Base-by-base conservation (phyloP, 2,797 vertebrate species). In the Lithobates sylvaticus region DNA sequence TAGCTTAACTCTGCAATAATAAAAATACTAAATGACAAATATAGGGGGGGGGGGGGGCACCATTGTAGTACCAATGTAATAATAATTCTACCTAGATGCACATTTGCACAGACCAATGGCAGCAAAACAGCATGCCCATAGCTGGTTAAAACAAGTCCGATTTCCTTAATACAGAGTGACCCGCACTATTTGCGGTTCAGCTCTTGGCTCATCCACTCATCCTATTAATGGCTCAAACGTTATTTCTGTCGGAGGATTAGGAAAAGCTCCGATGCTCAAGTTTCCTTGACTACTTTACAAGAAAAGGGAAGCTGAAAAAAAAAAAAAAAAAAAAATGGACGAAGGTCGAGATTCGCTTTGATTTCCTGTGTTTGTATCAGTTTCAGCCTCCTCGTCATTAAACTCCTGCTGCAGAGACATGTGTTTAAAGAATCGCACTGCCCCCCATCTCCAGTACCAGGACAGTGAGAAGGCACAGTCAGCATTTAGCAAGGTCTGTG, bases 161-260 rank as follows among this genome's bases (percentile, higher is more conserved):
- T 69, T 69, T 26, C 54, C 61, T n/a, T 61, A 32, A n/a, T 5
- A 70, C 64, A 69, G 42, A 29, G 65, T 68, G 26, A 61, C 39
- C 26, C 12, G 7, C 36, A 7, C 76, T 65, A 65, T 74, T 34
- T 71, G 75, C 44, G 26, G 73, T 65, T 44, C n/a, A 68, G 72
- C 50, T 67, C 67, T 32, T 50, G 73, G 81, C 81, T 76, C 61
- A 54, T 39, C 39, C 36, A 16, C 70, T 85, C 70, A 85, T 85
- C 84, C 77, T 80, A 85, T 85, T 85, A 85, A 68, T 68, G 77
- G 77, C 39, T 68, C 77, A 54, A 13, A 73, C 23, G 76, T 74
- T 85, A 80, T 78, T 85, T 80, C 72, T 68, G 58, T 65, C 29
- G 3, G 77, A 54, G 76, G 84, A 85, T 85, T 80, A 80, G 58